These are phyloP conservation scores for Pectinophora gossypiella DNA, from an alignment of 1,140 invertebrate species.

Conservation along the genomic window DNA sequence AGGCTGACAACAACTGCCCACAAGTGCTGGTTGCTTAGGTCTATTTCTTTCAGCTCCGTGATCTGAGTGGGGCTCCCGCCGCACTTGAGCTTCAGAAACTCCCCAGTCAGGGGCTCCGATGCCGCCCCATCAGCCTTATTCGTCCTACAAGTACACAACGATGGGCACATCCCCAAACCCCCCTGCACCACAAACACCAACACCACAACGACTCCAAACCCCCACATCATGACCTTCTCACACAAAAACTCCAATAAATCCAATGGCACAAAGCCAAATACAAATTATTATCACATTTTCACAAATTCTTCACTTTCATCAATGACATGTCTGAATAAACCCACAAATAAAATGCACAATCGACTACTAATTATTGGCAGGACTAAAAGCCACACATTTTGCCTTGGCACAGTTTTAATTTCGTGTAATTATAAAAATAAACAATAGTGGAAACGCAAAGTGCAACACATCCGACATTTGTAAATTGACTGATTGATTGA, in stretches of 20 bases:
- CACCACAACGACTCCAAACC: conserved; percentile 32
- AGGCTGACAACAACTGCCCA: conserved; percentile 56
- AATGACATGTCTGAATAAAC: conserved; percentile 29
- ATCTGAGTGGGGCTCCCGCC: conserved; percentile 54
- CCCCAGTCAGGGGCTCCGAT: conserved; percentile 39
- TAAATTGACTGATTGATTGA: conserved; percentile 44
- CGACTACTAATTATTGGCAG: conserved; percentile 20
- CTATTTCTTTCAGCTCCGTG: conserved; percentile 66
- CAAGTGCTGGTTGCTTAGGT: conserved; percentile 45
- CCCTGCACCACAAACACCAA: conserved; percentile 32
- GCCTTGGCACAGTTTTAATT: conserved; percentile 33
- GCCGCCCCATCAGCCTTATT: conserved; percentile 40
- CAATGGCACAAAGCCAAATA: conserved; percentile 67
- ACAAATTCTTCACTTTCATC: conserved; percentile 46
- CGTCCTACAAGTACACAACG: conserved; percentile 60
- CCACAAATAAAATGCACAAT: conserved; percentile 14
- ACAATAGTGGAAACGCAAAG: conserved; percentile 51
- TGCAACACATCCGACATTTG: conserved; percentile 49
- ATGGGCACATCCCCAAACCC: conserved; percentile 52
- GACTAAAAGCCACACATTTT: conserved; percentile 30
- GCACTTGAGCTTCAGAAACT: conserved; percentile 57
- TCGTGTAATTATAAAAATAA: conserved; percentile 51
- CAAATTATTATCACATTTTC: conserved; percentile 63
- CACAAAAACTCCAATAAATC: conserved; percentile 42
- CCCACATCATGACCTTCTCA: conserved; percentile 51